Conservation (phyloP, 2,888 invertebrate genomes). For the Epinotia nisella region DNA sequence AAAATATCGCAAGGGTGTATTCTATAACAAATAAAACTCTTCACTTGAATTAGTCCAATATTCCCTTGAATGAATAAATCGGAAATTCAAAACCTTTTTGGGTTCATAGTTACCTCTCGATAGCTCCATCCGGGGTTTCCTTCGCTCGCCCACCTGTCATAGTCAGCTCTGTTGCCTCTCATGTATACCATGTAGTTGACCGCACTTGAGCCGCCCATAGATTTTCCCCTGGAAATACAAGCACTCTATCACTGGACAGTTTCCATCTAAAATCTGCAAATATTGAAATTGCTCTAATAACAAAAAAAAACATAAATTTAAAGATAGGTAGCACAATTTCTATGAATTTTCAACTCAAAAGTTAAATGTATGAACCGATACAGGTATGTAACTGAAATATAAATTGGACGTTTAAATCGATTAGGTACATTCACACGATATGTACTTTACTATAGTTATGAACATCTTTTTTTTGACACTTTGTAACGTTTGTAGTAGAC, state of each 20-base stretch:
- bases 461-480: background rate
- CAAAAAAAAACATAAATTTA: background rate
- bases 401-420: too few species aligned
- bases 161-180: constrained; percentile 85
- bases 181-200: constrained; percentile 88
- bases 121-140: constrained; percentile 88
- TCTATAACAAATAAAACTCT: too few species aligned
- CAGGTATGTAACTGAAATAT: too few species aligned
- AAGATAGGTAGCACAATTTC: background rate
- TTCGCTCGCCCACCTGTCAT: constrained; percentile 86
- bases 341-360: too few species aligned
- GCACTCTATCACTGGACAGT: constrained; percentile 44
- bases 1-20: too few species aligned
- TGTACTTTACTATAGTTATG: background rate
- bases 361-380: too few species aligned
- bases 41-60: too few species aligned
- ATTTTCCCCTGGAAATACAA: constrained; percentile 79
- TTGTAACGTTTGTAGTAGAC: background rate
- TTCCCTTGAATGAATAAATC: too few species aligned
- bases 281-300: constrained; percentile 25
- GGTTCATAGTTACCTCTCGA: constrained; percentile 68
- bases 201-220: constrained; percentile 88
- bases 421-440: too few species aligned
- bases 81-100: too few species aligned
- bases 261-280: constrained; percentile 35